Evolutionary conservation across 2,888 invertebrate genomes (phyloP), one percentile per base, ranked within the genome.

Genomic region (Amphimallon solstitiale): DNA sequence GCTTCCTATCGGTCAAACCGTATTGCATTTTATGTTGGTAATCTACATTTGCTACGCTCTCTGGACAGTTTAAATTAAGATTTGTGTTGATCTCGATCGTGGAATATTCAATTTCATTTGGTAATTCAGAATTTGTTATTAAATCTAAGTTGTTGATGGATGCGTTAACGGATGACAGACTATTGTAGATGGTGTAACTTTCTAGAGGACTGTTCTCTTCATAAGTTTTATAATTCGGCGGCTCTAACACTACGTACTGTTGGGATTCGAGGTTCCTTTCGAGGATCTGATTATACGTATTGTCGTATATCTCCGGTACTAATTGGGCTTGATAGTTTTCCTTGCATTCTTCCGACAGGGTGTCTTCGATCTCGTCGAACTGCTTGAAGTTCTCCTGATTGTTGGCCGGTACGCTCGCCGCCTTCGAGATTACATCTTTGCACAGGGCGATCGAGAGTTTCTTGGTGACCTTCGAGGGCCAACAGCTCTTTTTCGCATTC

Each of bases 291-390:
- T 69, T 71, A 56, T 63, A 70, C n/a, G 45, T 60, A 51, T 69
- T 70, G 35, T 71, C 75, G 67, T 76, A 78, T 59, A 80, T 74
- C 68, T 81, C 79, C 37, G 82, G 82, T 48, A 81, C 81, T 62
- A 81, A 76, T 72, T 81, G 81, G 19, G 77, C 78, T 70, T 79
- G 78, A 62, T 79, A 80, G 66, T 80, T 80, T 71, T 81, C 80
- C 68, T 80, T 81, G 65, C 78, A 77, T 70, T 78, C 79, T 38
- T 79, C 79, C 17, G 75, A 40, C 29, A 59, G 14, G 4, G 43
- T 17, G 12, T 37, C 29, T 7, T 66, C 54, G 34, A 48, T 49
- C 23, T 63, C 51, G 9, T 62, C 63, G 59, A 59, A 52, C n/a
- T 59, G 59, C 15, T 63, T 59, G 19, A 43, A 62, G 14, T 38